Base-by-base conservation (phyloP, 2,797 vertebrate species). In the Rhinatrema bivittatum region DNA sequence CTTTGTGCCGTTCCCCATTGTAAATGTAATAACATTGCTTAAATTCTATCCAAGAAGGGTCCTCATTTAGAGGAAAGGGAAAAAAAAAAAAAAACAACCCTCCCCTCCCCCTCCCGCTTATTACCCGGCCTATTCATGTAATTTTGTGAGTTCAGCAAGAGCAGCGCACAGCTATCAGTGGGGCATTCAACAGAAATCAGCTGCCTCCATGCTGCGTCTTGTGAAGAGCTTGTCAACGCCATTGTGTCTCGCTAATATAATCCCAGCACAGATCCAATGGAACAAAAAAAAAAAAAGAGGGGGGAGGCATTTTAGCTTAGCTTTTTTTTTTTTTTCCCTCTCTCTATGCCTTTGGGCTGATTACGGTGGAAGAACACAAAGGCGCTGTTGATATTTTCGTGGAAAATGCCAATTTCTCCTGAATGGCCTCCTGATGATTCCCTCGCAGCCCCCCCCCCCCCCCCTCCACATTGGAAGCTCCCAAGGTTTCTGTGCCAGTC, bases 181-280 rank as follows among this genome's bases (percentile, higher is more conserved):
- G 20, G 28, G 14, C 7, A 19, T 61, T 53, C 33, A 32, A 29
- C 15, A 36, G 21, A 29, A 46, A 40, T 25, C 28, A 42, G 20
- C 39, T 16, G 25, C 9, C 20, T 20, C 20, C 34, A 14, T 34
- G 39, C 39, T 38, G 27, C 29, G 19, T 18, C 33, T n/a, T 50
- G 36, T 38, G 27, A 32, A 31, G 50, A 50, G 45, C 53, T 49
- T 29, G 28, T 32, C 38, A 50, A 27, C 40, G 46, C 43, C 32
- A 35, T 46, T 43, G 41, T 26, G 38, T 30, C 16, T 41, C 16
- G 38, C 57, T 49, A 41, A 42, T 33, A 18, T 39, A 27, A 34
- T 16, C 25, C 25, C 29, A 32, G 13, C 24, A 22, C 17, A 35
- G 37, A 46, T 53, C 49, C 43, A 21, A 36, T 46, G 36, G 10